Base-by-base conservation (phyloP, 2,113 vertebrate genomes). In the Dolichallabes microphthalmus region DNA sequence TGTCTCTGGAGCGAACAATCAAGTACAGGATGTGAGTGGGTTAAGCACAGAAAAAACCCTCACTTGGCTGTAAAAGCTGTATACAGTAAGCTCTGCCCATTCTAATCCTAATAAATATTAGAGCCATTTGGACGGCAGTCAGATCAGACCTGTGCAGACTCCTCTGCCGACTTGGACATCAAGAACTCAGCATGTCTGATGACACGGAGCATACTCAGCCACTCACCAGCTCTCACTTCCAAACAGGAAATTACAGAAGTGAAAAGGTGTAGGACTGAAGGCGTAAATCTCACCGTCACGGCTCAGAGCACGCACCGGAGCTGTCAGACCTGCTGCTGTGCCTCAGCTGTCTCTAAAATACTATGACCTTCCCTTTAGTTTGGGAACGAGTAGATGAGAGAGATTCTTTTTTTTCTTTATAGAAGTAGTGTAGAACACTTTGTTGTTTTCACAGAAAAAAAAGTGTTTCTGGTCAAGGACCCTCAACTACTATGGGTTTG, bases 171-270 rank as follows among this genome's bases (percentile, higher is more conserved):
- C 82, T 82, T 76, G 77, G 60, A 80, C 85, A 89, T 84, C 53
- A 91, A 93, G 79, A 89, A 87, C 89, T 79, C 60, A 19, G 77
- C 76, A 82, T 68, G 82, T 86, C 77, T 52, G 74, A 32, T 60
- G 80, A 77, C 85, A 91, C 82, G 61, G 20, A 76, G 57, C 84
- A 85, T 86, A 88, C 53, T 91, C 88, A 89, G 91, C 88, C 91
- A 92, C 89, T 89, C 90, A 64, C 78, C 86, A 82, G 82, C 66
- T 74, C 27, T 79, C 86, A 91, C 89, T 88, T 90, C 89, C 85
- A 91, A 89, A 88, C 39, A 84, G 89, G 91, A 91, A 93, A 92
- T 93, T 92, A 92, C 88, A 93, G 89, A 92, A 92, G 93, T 92
- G 92, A 91, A 93, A 93, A 91, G 82, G 89, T 87, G 82, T 85